Evolutionary conservation across 2,888 invertebrate species (phyloP).

Genomic region (Dilophus febrilis): DNA sequence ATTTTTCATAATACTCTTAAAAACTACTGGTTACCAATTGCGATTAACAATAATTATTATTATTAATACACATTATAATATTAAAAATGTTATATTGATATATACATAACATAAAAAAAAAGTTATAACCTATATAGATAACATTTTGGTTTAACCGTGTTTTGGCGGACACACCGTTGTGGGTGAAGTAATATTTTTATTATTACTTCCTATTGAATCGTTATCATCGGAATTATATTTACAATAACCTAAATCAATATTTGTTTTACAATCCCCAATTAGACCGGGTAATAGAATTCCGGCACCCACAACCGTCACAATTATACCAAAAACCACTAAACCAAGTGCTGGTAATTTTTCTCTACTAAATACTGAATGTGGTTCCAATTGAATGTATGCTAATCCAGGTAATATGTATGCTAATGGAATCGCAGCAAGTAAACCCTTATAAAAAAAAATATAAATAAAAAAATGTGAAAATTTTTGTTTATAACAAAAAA

Average conservation of each 20-base stretch:
- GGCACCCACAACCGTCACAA: conserved; percentile 27
- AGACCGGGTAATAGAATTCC: conserved; percentile 26
- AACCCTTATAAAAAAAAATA: conserved; percentile 37
- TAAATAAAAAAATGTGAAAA: not conserved
- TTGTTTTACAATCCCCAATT: conserved; percentile 27
- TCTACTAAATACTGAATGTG: conserved; percentile 45
- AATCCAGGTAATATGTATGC: conserved; percentile 68
- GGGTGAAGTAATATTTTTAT: too few relatives aligned
- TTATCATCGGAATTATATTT: conserved; percentile 11
- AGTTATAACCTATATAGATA: too few relatives aligned
- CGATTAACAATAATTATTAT: too few relatives aligned
- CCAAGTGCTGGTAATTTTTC: conserved; percentile 55
- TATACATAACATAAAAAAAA: too few relatives aligned
- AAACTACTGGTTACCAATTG: too few relatives aligned
- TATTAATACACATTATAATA: too few relatives aligned
- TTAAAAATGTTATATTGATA: too few relatives aligned
- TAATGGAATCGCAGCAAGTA: conserved; percentile 63
- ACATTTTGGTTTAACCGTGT: too few relatives aligned
- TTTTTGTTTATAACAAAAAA: conserved; percentile 3
- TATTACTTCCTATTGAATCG: too few relatives aligned
- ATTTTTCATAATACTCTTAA: too few relatives aligned
- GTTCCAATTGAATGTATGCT: conserved; percentile 58
- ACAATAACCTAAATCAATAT: conserved; percentile 29
- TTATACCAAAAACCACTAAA: conserved; percentile 46
- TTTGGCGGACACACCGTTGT: too few relatives aligned